These are phyloP conservation scores for Pelusios castaneus DNA, from an alignment of 2,113 vertebrate genomes.

Conservation along the genomic window DNA sequence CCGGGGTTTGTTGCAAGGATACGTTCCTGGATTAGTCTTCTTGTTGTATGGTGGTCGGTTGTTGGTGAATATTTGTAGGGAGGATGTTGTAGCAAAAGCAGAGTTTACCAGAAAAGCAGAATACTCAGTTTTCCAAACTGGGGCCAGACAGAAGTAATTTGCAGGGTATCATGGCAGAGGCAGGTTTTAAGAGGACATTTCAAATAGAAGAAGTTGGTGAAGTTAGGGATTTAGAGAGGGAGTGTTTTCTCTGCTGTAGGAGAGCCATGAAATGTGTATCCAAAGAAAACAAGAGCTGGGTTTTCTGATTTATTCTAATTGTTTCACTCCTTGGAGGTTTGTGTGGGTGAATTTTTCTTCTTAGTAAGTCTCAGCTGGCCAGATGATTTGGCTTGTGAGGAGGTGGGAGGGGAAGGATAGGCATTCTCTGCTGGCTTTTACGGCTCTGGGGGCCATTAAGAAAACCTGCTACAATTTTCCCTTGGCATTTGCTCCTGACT, in stretches of 20 bases:
- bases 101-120: too few relatives aligned
- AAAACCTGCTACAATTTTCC: not conserved
- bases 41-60: too few relatives aligned
- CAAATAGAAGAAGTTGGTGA: not conserved
- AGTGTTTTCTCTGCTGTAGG: not conserved
- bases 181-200: not conserved
- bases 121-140: too few relatives aligned
- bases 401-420: not conserved
- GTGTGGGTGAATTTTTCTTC: not conserved
- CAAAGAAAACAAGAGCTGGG: not conserved
- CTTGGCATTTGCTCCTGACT: not conserved
- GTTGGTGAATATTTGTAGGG: not conserved
- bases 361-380: not conserved
- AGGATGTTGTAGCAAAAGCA: not conserved
- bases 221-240: not conserved
- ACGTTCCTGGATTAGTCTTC: too few relatives aligned
- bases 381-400: not conserved
- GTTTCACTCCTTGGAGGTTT: not conserved
- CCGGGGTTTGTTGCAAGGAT: too few relatives aligned
- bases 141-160: not conserved
- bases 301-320: not conserved
- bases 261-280: not conserved
- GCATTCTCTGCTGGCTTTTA: not conserved
- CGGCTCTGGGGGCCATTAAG: not conserved
- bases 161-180: not conserved